These are phyloP conservation scores for Macrochelys suwanniensis DNA, from an alignment of 2,797 vertebrate species.

Conservation along the genomic window DNA sequence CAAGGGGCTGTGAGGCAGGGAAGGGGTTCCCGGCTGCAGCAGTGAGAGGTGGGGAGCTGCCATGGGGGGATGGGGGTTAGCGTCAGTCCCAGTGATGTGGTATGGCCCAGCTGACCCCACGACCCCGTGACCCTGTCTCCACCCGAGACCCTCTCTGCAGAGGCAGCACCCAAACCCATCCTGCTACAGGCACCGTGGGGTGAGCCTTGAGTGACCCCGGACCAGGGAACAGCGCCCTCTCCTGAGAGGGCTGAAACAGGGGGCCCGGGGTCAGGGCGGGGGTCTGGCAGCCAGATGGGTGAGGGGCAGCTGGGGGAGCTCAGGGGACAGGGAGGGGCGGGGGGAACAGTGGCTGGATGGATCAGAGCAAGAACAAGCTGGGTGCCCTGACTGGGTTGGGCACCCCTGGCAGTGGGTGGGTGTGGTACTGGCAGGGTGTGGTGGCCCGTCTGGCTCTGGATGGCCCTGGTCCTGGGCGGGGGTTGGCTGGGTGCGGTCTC, in stretches of 20 bases:
- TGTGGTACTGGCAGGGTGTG: background rate
- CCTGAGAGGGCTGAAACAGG: background rate
- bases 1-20: background rate
- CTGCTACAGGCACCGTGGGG: background rate
- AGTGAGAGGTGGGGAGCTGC: no score
- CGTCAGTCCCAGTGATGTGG: background rate
- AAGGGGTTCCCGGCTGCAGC: background rate
- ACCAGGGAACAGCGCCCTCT: background rate
- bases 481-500: no score
- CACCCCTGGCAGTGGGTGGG: background rate
- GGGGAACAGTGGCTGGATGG: background rate
- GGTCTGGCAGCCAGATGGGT: background rate
- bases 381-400: background rate
- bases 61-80: no score
- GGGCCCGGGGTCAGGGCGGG: accelerated
- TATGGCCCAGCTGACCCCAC: background rate
- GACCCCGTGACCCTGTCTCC: background rate
- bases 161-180: background rate
- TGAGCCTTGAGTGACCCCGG: background rate
- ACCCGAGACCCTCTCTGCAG: background rate
- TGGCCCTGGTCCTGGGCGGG: background rate
- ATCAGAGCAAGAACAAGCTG: background rate
- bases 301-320: background rate
- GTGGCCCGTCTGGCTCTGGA: background rate
- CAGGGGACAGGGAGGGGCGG: background rate